These are phyloP conservation scores for Elymnias hypermnestra DNA, from an alignment of 1,140 invertebrate species.

Conservation along the genomic window DNA sequence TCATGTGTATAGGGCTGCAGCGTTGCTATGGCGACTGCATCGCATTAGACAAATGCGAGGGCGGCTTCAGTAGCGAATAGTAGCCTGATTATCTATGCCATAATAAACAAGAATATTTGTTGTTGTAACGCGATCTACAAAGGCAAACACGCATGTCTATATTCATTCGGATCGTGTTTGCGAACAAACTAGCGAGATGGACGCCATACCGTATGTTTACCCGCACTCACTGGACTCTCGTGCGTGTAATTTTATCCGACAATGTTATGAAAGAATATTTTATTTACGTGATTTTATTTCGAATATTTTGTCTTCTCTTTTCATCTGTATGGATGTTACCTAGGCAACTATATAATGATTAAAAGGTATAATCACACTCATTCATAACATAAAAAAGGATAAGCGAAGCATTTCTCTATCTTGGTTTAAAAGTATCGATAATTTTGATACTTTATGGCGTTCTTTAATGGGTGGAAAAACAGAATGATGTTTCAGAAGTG, in stretches of 20 bases:
- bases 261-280: slow-evolving; percentile 22
- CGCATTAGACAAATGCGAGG: slow-evolving; percentile 45
- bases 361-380: too few relatives aligned
- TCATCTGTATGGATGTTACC: too few relatives aligned
- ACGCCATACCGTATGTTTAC: slow-evolving; percentile 53
- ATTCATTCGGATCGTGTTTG: slow-evolving; percentile 69
- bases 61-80: slow-evolving; percentile 16
- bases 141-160: slow-evolving; percentile 59
- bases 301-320: too few relatives aligned
- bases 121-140: slow-evolving; percentile 62
- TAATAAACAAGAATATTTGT: slow-evolving; percentile 64
- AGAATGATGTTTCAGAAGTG: too few relatives aligned
- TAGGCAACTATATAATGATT: too few relatives aligned
- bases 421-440: too few relatives aligned
- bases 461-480: too few relatives aligned
- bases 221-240: slow-evolving; percentile 35
- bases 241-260: slow-evolving; percentile 57
- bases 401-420: too few relatives aligned
- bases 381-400: too few relatives aligned
- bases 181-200: slow-evolving; percentile 60
- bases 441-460: too few relatives aligned
- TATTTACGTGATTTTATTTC: slow-evolving; percentile 8
- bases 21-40: slow-evolving; percentile 67
- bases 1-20: slow-evolving; percentile 58
- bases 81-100: slow-evolving; percentile 31